Percentiles rank a stretch among this genome's conserved stretches.
Evolutionary conservation across 2,113 vertebrate species (phyloP).

Genomic region (Diadophis punctatus): DNA sequence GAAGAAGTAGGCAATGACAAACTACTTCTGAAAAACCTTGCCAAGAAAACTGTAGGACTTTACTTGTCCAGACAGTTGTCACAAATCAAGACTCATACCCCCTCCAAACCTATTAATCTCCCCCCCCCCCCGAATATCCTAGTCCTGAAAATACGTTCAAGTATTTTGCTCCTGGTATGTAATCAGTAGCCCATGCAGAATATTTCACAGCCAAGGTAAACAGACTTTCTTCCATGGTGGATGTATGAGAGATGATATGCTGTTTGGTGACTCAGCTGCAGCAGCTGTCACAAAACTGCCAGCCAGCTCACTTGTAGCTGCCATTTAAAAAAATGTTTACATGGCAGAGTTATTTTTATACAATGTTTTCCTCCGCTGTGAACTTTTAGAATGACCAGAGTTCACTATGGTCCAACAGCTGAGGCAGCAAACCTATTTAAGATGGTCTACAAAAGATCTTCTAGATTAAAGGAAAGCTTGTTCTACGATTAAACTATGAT

Average conservation of each 20-base stretch:
- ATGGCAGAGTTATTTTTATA: not conserved
- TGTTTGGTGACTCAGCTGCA: slow-evolving; percentile 20
- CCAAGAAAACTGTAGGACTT: not conserved
- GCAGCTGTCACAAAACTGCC: not conserved
- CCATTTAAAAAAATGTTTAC: not conserved
- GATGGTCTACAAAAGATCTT: not conserved
- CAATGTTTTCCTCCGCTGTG: slow-evolving; percentile 22
- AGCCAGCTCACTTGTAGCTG: not conserved
- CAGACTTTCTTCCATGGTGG: not conserved
- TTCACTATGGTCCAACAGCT: not conserved
- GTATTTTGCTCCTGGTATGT: not conserved
- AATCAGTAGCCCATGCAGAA: not conserved
- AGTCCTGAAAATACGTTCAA: not conserved
- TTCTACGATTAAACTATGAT: not conserved
- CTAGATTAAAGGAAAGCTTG: not conserved
- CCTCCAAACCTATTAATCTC: not conserved
- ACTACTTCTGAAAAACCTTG: not conserved
- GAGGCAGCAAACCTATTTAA: not conserved
- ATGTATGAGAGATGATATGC: not conserved
- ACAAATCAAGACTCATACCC: not conserved
- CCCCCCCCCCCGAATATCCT: not conserved
- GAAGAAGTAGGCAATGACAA: not conserved
- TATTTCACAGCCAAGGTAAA: not conserved
- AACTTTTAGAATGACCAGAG: slow-evolving; percentile 12
- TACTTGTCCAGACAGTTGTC: not conserved